These are phyloP conservation scores for Carposina sasakii DNA, from an alignment of 1,140 invertebrate species.

Conservation along the genomic window DNA sequence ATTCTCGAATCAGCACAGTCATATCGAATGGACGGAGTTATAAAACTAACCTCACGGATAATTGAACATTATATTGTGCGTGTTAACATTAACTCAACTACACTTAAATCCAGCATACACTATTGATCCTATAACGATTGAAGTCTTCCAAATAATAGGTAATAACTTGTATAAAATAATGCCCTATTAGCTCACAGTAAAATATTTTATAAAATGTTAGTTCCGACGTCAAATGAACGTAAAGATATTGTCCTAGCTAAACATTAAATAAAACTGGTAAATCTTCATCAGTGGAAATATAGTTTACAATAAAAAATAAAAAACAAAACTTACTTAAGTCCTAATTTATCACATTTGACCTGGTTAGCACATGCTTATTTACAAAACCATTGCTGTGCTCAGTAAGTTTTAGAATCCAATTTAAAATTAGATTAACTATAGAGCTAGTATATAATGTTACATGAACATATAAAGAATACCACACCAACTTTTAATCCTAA, in stretches of 20 bases:
- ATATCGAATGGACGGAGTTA: conserved; percentile 44
- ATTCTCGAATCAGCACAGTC: too few relatives aligned
- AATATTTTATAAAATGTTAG: neutral
- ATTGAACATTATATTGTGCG: conserved; percentile 56
- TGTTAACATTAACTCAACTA: conserved; percentile 4
- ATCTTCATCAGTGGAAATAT: conserved; percentile 19
- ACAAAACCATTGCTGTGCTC: conserved; percentile 55
- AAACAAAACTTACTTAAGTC: conserved; percentile 35
- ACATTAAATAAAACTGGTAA: conserved; percentile 22
- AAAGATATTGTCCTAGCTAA: conserved; percentile 22
- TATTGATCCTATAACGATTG: neutral
- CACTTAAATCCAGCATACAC: neutral
- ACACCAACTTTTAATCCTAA: conserved; percentile 66
- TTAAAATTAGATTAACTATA: conserved; percentile 47
- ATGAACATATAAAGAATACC: conserved; percentile 66
- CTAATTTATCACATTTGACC: conserved; percentile 69
- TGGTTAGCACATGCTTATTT: conserved; percentile 57
- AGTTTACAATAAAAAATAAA: conserved; percentile 24
- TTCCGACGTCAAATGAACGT: neutral
- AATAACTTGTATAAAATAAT: conserved; percentile 47
- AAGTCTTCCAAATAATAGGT: conserved; percentile 25
- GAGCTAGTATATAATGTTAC: conserved; percentile 51
- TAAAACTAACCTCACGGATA: conserved; percentile 42
- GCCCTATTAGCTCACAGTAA: conserved; percentile 48
- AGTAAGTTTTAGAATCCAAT: conserved; percentile 53